phyloP scores from a whole-genome alignment of 2,797 vertebrate genomes.

The Pangasius sanitwongsei region DNA sequence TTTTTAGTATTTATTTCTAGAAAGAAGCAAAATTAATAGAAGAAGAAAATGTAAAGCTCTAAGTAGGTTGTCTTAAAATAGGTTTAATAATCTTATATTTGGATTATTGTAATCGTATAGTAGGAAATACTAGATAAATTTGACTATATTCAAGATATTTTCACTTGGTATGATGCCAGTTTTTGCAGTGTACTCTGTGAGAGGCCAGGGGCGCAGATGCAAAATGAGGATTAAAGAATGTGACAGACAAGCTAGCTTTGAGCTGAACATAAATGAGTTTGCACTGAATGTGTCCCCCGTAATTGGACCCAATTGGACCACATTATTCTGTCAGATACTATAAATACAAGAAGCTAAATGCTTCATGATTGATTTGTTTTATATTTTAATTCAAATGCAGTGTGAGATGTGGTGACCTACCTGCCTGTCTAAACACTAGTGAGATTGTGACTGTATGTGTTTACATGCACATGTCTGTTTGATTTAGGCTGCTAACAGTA shows the following conservation, averaged over 20 bases:
- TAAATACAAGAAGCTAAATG: conserved; percentile 8
- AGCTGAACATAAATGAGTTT: conserved; percentile 4
- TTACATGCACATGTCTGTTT: not conserved
- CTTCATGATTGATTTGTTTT: not conserved
- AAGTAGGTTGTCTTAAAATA: not conserved
- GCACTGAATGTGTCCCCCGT: not conserved
- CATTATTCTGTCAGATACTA: conserved; percentile 14
- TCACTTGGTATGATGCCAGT: not conserved
- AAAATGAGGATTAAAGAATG: not conserved
- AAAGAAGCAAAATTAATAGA: not conserved
- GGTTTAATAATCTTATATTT: not conserved
- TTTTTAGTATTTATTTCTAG: not conserved
- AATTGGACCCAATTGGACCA: not conserved
- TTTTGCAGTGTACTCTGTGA: not conserved
- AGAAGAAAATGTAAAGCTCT: not conserved
- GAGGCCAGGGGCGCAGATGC: not conserved
- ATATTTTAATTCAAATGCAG: not conserved
- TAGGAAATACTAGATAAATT: not conserved
- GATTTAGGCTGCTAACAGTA: not conserved
- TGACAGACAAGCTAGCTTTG: not conserved
- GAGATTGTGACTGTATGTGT: not conserved
- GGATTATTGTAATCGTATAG: not conserved
- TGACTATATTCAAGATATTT: not conserved
- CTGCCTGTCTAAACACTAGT: not conserved
- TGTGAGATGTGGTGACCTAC: not conserved